Percentiles rank a stretch among this genome's conserved stretches.
phyloP scores from a whole-genome alignment of 2,113 vertebrate species.

The Pangasianodon gigas region DNA sequence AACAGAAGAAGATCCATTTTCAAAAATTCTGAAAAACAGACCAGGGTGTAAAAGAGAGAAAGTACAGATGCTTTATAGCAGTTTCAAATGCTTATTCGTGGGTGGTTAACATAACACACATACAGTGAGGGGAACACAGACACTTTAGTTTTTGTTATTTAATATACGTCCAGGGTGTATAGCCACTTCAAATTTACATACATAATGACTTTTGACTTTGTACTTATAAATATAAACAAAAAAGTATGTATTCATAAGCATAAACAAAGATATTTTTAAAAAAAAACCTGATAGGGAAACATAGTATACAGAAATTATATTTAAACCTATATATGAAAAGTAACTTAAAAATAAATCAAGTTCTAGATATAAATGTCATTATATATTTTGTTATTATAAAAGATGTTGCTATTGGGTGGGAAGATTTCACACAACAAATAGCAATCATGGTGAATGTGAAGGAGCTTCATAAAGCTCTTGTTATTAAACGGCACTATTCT shows the following conservation, averaged over 20 bases:
- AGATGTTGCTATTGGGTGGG: no score
- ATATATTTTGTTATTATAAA: no score
- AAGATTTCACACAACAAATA: no score
- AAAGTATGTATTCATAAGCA: no score
- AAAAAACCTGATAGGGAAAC: no score
- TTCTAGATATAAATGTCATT: no score
- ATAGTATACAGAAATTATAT: neutral
- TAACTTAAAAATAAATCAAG: no score
- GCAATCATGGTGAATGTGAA: no score
- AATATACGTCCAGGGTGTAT: neutral
- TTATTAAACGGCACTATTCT: no score
- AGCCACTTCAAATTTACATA: neutral
- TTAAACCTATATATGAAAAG: no score
- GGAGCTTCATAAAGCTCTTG: no score
- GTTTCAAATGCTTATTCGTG: neutral
- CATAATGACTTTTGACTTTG: neutral
- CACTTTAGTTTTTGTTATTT: neutral
- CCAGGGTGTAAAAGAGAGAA: neutral
- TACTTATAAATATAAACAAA: no score
- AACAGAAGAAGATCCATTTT: neutral
- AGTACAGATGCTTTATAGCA: neutral
- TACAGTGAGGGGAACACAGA: neutral
- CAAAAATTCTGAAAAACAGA: neutral
- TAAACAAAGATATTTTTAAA: neutral
- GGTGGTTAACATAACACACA: neutral